Evolutionary conservation across 2,113 vertebrate genomes (phyloP).

Genomic region (Athene cunicularia): DNA sequence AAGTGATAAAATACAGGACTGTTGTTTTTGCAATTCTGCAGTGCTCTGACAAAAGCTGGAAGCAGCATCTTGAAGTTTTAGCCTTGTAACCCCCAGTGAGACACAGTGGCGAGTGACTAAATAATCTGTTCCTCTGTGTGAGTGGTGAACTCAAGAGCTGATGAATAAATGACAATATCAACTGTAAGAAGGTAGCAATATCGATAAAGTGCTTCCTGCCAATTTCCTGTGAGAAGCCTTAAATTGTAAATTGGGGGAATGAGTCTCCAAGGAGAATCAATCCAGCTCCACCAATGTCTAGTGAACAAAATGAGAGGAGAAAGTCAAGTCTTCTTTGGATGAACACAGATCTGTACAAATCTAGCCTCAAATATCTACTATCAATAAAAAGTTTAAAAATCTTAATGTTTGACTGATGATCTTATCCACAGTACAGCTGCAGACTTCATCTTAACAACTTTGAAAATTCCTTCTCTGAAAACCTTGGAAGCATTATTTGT

Average conservation of each 20-base stretch:
- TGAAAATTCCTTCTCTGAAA: not conserved
- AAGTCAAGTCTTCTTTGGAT: not conserved
- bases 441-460: not conserved
- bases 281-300: not conserved
- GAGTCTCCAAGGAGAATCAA: not conserved
- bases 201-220: not conserved
- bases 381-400: not conserved
- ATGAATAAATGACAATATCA: not conserved
- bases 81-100: not conserved
- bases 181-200: not conserved
- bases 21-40: not conserved
- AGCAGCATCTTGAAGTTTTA: not conserved
- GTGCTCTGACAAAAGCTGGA: not conserved
- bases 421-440: not conserved
- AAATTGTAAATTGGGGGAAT: not conserved
- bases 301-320: not conserved
- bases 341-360: not conserved
- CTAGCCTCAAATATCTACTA: not conserved
- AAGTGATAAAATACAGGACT: not conserved
- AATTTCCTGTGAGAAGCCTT: not conserved
- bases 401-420: not conserved
- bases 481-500: not conserved
- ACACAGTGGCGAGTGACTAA: not conserved
- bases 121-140: not conserved
- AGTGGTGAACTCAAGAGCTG: not conserved